These are phyloP conservation scores for Akabosia matsudoensis DNA, from an alignment of 1,140 invertebrate genomes.

Conservation along the genomic window DNA sequence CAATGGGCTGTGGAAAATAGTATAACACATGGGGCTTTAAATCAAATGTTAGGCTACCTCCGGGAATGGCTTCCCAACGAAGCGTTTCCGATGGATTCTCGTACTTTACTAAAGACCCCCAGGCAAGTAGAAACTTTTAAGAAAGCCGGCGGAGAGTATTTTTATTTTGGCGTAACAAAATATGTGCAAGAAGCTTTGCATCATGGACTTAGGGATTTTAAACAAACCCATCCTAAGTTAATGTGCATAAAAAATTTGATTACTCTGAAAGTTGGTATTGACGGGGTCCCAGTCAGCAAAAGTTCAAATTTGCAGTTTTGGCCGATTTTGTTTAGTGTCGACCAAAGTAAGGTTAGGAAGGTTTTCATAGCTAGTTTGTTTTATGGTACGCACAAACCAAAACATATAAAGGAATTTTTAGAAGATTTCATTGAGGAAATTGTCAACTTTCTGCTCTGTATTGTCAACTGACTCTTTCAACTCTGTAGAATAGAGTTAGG, in stretches of 20 bases:
- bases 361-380: not conserved
- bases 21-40: not conserved
- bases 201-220: not conserved
- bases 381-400: slow-evolving; percentile 1
- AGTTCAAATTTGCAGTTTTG: not conserved
- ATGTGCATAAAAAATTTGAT: not conserved
- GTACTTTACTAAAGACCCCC: not conserved
- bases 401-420: not conserved
- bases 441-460: not conserved
- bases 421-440: not conserved
- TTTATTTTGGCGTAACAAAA: not conserved
- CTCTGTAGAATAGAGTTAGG: slow-evolving; percentile 17
- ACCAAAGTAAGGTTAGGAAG: not conserved
- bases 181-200: not conserved
- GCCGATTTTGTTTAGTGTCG: not conserved
- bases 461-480: slow-evolving; percentile 14
- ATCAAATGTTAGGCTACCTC: not conserved
- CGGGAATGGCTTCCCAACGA: not conserved
- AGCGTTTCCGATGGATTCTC: not conserved
- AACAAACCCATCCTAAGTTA: not conserved
- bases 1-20: not conserved
- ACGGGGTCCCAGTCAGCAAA: not conserved
- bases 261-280: not conserved
- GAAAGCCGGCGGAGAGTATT: not conserved
- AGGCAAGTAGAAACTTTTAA: not conserved